Evolutionary conservation across 2,113 vertebrate genomes (phyloP), one percentile per base, ranked within the genome.

Genomic region (Zosterops pallidus): DNA sequence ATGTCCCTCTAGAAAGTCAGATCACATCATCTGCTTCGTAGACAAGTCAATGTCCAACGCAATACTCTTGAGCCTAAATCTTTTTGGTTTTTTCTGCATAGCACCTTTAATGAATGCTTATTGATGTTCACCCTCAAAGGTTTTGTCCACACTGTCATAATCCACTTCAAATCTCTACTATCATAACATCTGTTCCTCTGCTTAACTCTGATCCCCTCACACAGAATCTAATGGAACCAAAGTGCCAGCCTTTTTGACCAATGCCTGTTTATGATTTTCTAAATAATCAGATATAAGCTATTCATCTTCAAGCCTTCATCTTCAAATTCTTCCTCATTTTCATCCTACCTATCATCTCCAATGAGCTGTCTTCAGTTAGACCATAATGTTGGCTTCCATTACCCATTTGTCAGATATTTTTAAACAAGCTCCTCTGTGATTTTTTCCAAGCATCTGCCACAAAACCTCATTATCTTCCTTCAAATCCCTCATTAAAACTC

Each of bases 391-490:
- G 67, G n/a, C 46, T 93, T 93, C 88, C 37, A 72, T 64, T 39
- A 83, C 23, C 42, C 75, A 74, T 94, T 96, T 95, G 85, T 93
- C 88, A 94, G 88, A 94, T 83, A 92, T 96, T 94, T 96, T 95
- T 92, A 93, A 94, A 94, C 67, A 88, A 93, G 67, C 12, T 94
- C 57, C 94, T 95, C 75, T 92, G 88, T 93, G 75, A 88, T 80
- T 80, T 95, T 96, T 93, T 87, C 57, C 85, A 83, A 95, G 92
- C 94, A 96, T 94, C 92, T 96, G 96, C 83, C 90, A 92, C 79
- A 94, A 67, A 95, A 96, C 90, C 95, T 96, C 95, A 96, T 96
- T 96, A 96, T 96, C 94, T 93, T 95, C 79, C 31, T 85, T 96
- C 83, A 94, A 88, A 95, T 95, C 88, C 95, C 95, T 96, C 94